Base-by-base conservation (phyloP, 2,888 invertebrate genomes). In the Aleiodes alternator region DNA sequence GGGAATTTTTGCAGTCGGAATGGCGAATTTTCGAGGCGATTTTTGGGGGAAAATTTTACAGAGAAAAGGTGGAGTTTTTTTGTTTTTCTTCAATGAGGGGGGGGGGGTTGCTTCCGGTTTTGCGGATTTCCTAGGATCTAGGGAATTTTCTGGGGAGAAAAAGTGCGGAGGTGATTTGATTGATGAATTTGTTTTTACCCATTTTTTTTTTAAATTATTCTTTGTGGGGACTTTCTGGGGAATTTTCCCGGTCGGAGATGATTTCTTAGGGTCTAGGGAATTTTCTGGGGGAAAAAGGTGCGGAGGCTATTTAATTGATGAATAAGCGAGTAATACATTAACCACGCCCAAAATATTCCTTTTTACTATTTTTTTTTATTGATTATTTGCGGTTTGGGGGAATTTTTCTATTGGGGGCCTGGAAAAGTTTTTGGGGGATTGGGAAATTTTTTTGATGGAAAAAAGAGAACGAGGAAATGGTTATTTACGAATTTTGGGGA, bases 241-340 rank as follows among this genome's bases (percentile, higher is more conserved):
- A 34, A 4, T 34, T 34, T 34, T 6, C 34, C 5, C 34, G 34
- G 6, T 34, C 2, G 34, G 6, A 34, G 57, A 29, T 6, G 56
- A 29, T 16, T 23, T 16, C 34, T 16, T 16, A 14, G 53, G 53
- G 16, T 9, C 43, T 11, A 8, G 43, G 43, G 11, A 11, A 9
- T 43, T 43, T 43, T 43, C 43, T n/a, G 53, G 14, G 64, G n/a
- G 16, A 12, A 48, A 48, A 48, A 11, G 7, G 48, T 5, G 29
- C 9, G 8, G 48, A 48, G 64, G 64, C 8, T 55, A 6, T 43
- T 64, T 64, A 64, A 64, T 43, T 64, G 64, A 64, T 64, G 64
- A 48, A 48, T 43, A 64, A 48, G 64, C 16, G 43, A 48, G n/a
- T 31, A 12, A 48, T 64, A 4, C 9, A 9, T 9, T 56, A 64